These are phyloP conservation scores for Betta splendens DNA, from an alignment of 2,797 vertebrate genomes.

Conservation along the genomic window DNA sequence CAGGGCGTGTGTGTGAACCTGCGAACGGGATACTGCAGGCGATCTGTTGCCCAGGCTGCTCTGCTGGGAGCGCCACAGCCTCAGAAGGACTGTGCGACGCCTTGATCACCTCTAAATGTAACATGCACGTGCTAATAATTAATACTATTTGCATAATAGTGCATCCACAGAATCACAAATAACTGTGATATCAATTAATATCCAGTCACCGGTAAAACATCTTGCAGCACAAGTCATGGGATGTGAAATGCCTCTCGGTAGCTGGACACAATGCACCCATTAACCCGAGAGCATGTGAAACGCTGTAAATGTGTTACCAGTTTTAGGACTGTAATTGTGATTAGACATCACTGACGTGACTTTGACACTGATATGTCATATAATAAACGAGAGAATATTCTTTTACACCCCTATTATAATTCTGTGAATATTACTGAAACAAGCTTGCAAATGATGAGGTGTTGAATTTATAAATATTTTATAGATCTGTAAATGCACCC, in stretches of 20 bases:
- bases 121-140: background rate
- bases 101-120: background rate
- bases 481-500: too few relatives aligned
- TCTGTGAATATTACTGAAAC: too few relatives aligned
- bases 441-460: too few relatives aligned
- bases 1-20: slow-evolving; percentile 13
- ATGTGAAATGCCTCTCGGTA: slow-evolving; percentile 58
- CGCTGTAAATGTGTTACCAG: slow-evolving; percentile 33
- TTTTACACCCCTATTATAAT: background rate
- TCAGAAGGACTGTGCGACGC: background rate
- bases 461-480: too few relatives aligned
- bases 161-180: slow-evolving; percentile 23
- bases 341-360: background rate
- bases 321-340: slow-evolving; percentile 14
- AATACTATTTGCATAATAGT: slow-evolving; percentile 28
- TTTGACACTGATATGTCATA: background rate
- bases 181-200: slow-evolving; percentile 40
- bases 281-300: slow-evolving; percentile 23
- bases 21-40: slow-evolving; percentile 18
- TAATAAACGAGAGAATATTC: background rate
- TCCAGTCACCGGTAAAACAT: slow-evolving; percentile 33
- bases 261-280: slow-evolving; percentile 40
- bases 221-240: slow-evolving; percentile 39
- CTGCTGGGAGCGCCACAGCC: background rate
- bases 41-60: background rate